phyloP scores from a whole-genome alignment of 2,797 vertebrate species.

The Loris lydekkerianus region DNA sequence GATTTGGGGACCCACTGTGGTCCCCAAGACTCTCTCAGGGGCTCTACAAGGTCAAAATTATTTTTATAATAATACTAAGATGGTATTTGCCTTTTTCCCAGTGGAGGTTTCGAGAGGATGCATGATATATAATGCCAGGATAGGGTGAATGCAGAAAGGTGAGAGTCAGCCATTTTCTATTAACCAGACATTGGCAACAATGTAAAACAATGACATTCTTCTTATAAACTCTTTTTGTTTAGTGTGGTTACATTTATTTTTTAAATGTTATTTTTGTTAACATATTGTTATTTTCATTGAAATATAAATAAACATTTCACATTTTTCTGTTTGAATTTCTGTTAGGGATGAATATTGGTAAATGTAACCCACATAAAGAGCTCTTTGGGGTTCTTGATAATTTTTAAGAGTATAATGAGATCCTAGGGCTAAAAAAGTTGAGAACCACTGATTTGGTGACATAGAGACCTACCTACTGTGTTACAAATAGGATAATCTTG shows the following conservation, averaged over 20 bases:
- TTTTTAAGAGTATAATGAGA: not conserved
- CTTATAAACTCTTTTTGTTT: not conserved
- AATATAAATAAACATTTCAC: constrained; percentile 10
- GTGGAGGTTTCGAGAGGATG: constrained; percentile 22
- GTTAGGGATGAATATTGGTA: not conserved
- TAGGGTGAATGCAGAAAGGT: not conserved
- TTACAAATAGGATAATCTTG: not conserved
- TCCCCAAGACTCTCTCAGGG: not conserved
- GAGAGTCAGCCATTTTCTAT: not conserved
- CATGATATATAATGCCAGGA: not conserved
- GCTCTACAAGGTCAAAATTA: constrained; percentile 9
- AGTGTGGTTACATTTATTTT: not conserved
- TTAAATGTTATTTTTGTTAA: not conserved
- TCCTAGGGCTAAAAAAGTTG: not conserved
- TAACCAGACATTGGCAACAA: constrained; percentile 3
- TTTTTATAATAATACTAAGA: constrained; percentile 3
- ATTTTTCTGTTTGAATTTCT: constrained; percentile 53
- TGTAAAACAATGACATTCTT: constrained; percentile 5
- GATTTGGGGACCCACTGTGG: not conserved
- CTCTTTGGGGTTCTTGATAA: not conserved
- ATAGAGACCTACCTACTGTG: not conserved
- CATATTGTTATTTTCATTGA: constrained; percentile 13
- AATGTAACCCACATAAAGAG: not conserved
- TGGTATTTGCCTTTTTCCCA: not conserved
- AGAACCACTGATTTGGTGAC: not conserved